A percentile compares a stretch with the other conserved stretches of the same genome.
phyloP scores from a whole-genome alignment of 2,797 vertebrate species.

The Catharus ustulatus region DNA sequence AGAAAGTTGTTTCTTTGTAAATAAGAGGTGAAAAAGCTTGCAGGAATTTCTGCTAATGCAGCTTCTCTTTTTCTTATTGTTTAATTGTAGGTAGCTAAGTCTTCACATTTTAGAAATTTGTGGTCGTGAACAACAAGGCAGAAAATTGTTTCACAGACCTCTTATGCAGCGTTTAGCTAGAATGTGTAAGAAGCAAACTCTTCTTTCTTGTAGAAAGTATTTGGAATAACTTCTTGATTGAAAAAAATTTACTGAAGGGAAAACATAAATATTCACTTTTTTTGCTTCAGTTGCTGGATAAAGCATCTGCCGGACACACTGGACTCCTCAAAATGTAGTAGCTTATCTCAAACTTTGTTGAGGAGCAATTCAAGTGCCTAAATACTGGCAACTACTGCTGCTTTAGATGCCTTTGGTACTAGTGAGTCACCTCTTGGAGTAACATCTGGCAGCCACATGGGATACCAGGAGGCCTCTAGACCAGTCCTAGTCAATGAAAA shows the following conservation, averaged over 20 bases:
- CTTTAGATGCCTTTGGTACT: neutral
- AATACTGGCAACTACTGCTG: neutral
- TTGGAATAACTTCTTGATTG: neutral
- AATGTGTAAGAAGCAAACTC: neutral
- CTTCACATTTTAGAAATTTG: neutral
- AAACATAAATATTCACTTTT: neutral
- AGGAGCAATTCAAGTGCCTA: neutral
- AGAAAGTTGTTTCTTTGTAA: neutral
- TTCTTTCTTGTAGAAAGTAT: neutral
- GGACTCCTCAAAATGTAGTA: neutral
- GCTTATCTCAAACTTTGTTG: neutral
- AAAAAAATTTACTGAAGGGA: neutral
- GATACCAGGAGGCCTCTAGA: neutral
- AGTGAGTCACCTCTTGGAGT: neutral
- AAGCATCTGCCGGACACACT: neutral
- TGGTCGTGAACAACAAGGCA: neutral
- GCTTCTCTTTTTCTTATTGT: neutral
- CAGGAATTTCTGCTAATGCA: neutral
- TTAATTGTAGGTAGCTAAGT: neutral
- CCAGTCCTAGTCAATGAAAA: neutral
- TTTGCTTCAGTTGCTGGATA: neutral
- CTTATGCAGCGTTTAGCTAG: neutral
- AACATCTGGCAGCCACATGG: neutral
- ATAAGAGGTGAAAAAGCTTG: neutral
- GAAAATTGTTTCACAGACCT: neutral